Evolutionary conservation across 2,113 vertebrate genomes (phyloP).

Genomic region (Tragelaphus scriptus): DNA sequence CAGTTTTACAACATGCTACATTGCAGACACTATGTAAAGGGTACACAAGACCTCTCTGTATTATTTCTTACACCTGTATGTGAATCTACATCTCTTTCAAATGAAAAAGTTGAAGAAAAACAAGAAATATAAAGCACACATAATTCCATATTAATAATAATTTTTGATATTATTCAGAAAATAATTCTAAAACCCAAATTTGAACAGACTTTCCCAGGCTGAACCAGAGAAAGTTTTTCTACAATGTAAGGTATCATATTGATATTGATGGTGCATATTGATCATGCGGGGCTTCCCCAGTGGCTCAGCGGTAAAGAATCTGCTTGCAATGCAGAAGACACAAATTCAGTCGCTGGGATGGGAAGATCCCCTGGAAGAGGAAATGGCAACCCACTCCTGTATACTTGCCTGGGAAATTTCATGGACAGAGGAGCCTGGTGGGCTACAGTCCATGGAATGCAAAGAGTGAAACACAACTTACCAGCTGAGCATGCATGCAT

Average conservation of each 20-base stretch:
- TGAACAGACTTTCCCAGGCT: neutral
- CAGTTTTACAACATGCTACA: neutral
- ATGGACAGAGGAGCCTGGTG: neutral
- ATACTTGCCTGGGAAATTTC: neutral
- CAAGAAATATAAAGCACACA: neutral
- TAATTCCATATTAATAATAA: neutral
- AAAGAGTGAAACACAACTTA: neutral
- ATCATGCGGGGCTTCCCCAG: neutral
- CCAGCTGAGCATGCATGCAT: neutral
- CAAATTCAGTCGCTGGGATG: accelerated
- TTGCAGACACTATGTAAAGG: neutral
- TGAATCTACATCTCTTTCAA: neutral
- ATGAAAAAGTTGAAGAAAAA: neutral
- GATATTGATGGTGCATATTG: neutral
- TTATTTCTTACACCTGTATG: neutral
- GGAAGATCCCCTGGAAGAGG: neutral
- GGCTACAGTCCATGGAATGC: neutral
- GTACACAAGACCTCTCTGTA: neutral
- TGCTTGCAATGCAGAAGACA: neutral
- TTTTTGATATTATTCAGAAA: neutral
- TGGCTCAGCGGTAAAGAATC: neutral
- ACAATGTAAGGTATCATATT: neutral
- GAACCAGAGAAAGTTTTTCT: neutral
- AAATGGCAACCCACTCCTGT: neutral
- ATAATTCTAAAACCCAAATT: neutral